Evolutionary conservation across 2,113 vertebrate species (phyloP).

Genomic region (Poecilia latipinna): DNA sequence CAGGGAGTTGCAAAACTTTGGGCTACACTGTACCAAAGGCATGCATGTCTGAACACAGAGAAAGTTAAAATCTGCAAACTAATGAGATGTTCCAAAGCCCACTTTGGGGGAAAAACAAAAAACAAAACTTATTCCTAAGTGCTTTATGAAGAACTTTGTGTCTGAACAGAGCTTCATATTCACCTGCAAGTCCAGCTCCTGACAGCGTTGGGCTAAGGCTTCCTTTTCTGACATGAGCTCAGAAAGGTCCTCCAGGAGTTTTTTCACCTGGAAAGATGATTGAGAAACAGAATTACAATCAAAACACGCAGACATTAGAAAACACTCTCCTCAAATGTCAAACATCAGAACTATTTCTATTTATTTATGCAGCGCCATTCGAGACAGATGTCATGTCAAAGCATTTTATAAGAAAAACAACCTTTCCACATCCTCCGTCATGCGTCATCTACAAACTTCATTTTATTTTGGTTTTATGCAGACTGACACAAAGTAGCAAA

Average conservation of each 20-base stretch:
- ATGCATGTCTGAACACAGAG: constrained; percentile 9
- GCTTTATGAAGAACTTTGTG: not conserved
- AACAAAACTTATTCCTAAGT: not conserved
- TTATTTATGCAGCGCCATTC: not conserved
- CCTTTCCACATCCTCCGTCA: too few relatives aligned
- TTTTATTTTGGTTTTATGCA: too few relatives aligned
- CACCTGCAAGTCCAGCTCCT: constrained; percentile 95
- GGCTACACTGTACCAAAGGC: constrained; percentile 48
- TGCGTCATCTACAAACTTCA: too few relatives aligned
- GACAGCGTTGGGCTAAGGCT: constrained; percentile 90
- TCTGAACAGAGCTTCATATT: constrained; percentile 6
- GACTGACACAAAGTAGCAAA: too few relatives aligned
- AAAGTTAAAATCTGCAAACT: constrained; percentile 8
- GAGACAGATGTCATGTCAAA: not conserved
- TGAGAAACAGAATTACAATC: not conserved
- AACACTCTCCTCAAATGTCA: not conserved
- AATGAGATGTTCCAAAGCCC: not conserved
- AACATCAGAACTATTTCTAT: not conserved
- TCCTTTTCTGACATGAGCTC: constrained; percentile 89
- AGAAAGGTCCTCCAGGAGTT: constrained; percentile 86
- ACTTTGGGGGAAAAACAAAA: not conserved
- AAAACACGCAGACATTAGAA: not conserved
- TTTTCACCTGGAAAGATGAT: constrained; percentile 85
- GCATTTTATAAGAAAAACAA: not conserved
- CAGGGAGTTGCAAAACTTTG: constrained; percentile 52